Evolutionary conservation across 2,888 invertebrate species (phyloP), one percentile per base, ranked within the genome.

Genomic region (Xanthorhoe designata): DNA sequence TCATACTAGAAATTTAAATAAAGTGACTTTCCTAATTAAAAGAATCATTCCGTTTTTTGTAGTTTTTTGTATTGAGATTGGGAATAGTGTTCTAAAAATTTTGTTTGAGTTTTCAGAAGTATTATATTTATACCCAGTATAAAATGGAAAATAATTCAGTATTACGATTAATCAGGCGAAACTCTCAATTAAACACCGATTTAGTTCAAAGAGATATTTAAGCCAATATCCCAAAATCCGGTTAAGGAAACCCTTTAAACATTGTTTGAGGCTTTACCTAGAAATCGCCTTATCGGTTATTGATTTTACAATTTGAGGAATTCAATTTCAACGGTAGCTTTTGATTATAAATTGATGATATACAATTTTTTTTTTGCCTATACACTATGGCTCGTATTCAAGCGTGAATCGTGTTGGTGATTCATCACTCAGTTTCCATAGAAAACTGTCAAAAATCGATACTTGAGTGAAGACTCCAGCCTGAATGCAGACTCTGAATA

Each of bases 151-250:
- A 13, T 42, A 53, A 60, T 51, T 59, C 24, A 6, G 19, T 51
- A 50, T 61, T 35, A 53, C 57, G 35, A 61, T 54, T 65, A 69
- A 71, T 59, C 69, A 66, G 58, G 68, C 68, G 66, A 64, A 67
- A 68, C 64, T 70, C 65, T 61, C 59, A 70, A 70, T 73, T 73
- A 73, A 64, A 60, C 60, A 62, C 61, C 59, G 62, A 52, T 65
- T 65, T 68, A 68, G 62, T 63, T 69, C 68, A 64, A 69, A 71
- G 70, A 66, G 67, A 63, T 69, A 70, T 72, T 24, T 53, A 68
- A 64, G 64, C 50, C 58, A 61, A 71, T 68, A 62, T 64, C 66
- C 47, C 60, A 58, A 67, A 72, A 73, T 66, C 73, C 61, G 54
- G 68, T 69, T 53, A 65, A 53, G 59, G 69, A 69, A 62, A 59